Percentiles rank a stretch among this genome's conserved stretches.
Evolutionary conservation across 2,113 vertebrate species (phyloP).

Genomic region (Sceloporus undulatus): DNA sequence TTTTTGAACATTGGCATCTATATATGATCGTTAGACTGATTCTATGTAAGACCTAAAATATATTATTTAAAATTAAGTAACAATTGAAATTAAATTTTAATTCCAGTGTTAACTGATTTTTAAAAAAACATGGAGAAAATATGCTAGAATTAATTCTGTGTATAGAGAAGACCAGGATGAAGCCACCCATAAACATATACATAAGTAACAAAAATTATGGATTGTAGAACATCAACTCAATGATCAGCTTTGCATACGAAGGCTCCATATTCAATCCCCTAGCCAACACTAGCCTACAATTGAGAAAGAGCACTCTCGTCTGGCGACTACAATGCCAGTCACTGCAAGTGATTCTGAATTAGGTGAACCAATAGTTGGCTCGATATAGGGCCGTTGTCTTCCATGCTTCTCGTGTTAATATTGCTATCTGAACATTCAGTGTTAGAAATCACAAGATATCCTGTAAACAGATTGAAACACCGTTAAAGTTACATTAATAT

Average conservation of each 20-base stretch:
- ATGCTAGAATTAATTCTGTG: background rate
- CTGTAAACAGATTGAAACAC: background rate
- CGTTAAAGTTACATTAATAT: background rate
- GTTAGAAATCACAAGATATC: background rate
- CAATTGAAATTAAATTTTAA: background rate
- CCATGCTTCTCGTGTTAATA: background rate
- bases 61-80: constrained; percentile 43
- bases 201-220: background rate
- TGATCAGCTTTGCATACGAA: background rate
- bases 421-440: background rate
- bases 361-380: background rate
- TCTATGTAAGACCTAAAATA: constrained; percentile 70
- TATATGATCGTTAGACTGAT: constrained; percentile 85
- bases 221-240: background rate
- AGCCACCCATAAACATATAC: background rate
- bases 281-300: no score
- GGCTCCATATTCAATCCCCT: no score
- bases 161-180: background rate
- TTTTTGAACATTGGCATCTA: constrained; percentile 83
- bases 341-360: no score
- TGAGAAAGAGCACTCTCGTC: no score
- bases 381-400: background rate
- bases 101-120: background rate
- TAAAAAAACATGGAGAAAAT: background rate
- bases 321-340: no score